These are phyloP conservation scores for Cyprinus carpio DNA, from an alignment of 2,113 vertebrate genomes.

Conservation along the genomic window DNA sequence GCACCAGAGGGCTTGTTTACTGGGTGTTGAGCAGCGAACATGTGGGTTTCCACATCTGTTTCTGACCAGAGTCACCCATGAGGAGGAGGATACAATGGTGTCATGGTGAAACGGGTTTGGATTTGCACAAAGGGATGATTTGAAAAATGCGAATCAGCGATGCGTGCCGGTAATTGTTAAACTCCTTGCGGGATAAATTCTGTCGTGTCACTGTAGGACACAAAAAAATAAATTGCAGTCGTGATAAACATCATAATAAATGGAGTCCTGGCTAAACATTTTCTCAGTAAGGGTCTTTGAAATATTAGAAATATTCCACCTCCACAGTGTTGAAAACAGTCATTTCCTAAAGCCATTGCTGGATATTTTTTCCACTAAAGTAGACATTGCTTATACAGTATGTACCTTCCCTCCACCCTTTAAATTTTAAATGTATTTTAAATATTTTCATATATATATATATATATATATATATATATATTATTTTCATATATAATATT, in stretches of 20 bases:
- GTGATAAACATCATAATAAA: neutral
- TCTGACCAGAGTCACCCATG: neutral
- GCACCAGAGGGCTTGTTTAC: constrained; percentile 26
- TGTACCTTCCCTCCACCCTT: neutral
- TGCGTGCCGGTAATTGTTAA: neutral
- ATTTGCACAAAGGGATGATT: neutral
- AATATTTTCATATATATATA: no score
- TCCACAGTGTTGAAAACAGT: neutral
- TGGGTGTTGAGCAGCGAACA: neutral
- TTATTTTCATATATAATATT: no score
- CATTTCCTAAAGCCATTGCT: neutral
- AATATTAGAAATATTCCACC: constrained; percentile 18
- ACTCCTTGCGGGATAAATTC: neutral
- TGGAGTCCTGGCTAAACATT: neutral
- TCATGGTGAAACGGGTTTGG: neutral
- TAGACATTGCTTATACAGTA: neutral
- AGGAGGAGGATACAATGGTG: neutral
- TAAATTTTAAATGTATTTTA: neutral
- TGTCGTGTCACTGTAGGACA: constrained; percentile 1
- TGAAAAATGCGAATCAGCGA: neutral
- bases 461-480: no score
- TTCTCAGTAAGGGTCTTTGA: neutral
- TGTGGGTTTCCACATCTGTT: neutral
- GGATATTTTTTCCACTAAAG: neutral
- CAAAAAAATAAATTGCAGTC: constrained; percentile 15